Conservation (phyloP, 1,140 invertebrate species). For the Bombus vancouverensis region DNA sequence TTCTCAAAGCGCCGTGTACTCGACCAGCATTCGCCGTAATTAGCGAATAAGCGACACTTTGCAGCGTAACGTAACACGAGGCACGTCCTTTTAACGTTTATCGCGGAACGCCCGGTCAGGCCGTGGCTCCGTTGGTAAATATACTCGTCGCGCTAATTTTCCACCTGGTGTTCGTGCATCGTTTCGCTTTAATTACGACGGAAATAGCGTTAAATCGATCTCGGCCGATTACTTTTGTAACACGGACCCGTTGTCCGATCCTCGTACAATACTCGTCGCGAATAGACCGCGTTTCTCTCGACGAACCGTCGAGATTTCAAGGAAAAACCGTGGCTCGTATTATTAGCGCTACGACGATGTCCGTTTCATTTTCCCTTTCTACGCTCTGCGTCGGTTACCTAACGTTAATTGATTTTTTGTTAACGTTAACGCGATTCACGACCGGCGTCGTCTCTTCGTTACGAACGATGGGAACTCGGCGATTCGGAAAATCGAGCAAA, state of each 20-base stretch:
- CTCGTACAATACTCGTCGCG: not conserved
- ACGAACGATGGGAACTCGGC: not conserved
- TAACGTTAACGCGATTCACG: not conserved
- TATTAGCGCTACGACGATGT: not conserved
- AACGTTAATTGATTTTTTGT: not conserved
- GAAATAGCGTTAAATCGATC: constrained; percentile 6
- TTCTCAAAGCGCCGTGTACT: not conserved
- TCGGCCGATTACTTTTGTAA: not conserved
- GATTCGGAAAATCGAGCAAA: not conserved
- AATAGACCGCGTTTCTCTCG: not conserved
- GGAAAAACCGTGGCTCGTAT: no score
- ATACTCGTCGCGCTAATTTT: not conserved
- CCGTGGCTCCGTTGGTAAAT: not conserved
- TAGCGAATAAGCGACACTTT: not conserved
- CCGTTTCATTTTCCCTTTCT: not conserved
- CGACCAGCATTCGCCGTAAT: not conserved
- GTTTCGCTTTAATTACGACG: not conserved
- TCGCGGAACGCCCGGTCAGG: not conserved
- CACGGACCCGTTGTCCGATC: not conserved
- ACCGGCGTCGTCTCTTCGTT: not conserved
- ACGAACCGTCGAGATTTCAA: no score
- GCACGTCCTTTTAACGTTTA: not conserved
- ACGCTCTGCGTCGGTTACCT: not conserved
- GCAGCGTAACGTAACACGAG: not conserved
- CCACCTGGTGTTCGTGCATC: not conserved